phyloP scores from a whole-genome alignment of 2,888 invertebrate species.

The Phengaris alcon region DNA sequence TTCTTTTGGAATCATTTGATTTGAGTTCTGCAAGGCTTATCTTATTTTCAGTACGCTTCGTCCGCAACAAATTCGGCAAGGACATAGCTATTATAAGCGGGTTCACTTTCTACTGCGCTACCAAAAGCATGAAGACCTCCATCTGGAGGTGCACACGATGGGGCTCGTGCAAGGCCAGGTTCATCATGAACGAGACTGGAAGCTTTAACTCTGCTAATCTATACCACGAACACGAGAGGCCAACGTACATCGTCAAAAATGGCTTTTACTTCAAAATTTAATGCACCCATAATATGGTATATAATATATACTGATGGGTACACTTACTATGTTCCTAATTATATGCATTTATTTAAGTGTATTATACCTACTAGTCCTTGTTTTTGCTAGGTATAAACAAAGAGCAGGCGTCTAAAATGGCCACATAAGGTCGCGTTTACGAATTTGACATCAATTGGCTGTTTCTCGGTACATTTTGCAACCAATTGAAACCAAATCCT shows the following conservation, averaged over 20 bases:
- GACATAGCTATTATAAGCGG: slow-evolving; percentile 38
- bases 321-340: too few species aligned
- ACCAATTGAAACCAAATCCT: too few species aligned
- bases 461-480: too few species aligned
- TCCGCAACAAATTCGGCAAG: slow-evolving; percentile 38
- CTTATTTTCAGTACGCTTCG: slow-evolving; percentile 39
- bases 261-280: slow-evolving; percentile 28
- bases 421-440: too few species aligned
- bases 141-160: slow-evolving; percentile 40
- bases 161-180: slow-evolving; percentile 35
- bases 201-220: slow-evolving; percentile 12
- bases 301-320: too few species aligned
- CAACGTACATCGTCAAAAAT: slow-evolving; percentile 24
- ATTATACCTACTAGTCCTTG: too few species aligned
- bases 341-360: too few species aligned
- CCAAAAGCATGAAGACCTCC: slow-evolving; percentile 8
- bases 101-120: slow-evolving; percentile 36
- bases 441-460: too few species aligned
- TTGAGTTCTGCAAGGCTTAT: too few species aligned
- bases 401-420: too few species aligned
- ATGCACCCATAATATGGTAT: background rate
- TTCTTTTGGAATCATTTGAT: too few species aligned
- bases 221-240: slow-evolving; percentile 10
- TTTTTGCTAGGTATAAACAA: too few species aligned
- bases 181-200: slow-evolving; percentile 29